These are phyloP conservation scores for Cosmorhoe ocellata DNA, from an alignment of 2,888 invertebrate species.

Conservation along the genomic window DNA sequence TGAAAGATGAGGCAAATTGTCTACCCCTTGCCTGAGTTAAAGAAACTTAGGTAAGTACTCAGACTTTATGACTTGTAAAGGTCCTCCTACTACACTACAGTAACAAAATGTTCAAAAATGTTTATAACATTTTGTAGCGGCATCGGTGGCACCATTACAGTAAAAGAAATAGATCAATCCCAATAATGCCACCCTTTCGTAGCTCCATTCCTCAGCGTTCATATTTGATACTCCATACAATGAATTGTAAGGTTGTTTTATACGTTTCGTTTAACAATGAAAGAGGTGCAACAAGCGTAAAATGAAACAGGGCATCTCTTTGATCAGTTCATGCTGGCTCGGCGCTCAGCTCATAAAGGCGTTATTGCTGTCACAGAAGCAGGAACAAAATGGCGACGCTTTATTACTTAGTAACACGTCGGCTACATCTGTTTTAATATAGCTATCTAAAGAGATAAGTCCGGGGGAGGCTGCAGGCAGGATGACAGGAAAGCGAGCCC, in stretches of 20 bases:
- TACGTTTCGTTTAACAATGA: slow-evolving; percentile 69
- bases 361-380: slow-evolving; percentile 74
- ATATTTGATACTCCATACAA: slow-evolving; percentile 23
- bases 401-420: slow-evolving; percentile 81
- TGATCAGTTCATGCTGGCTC: slow-evolving; percentile 72
- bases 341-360: slow-evolving; percentile 71
- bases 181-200: slow-evolving; percentile 8
- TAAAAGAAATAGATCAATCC: neutral
- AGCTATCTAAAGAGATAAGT: slow-evolving; percentile 76
- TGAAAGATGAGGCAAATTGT: too few relatives aligned
- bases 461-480: slow-evolving; percentile 60
- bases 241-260: slow-evolving; percentile 63
- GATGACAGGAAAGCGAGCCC: slow-evolving; percentile 62
- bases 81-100: too few relatives aligned
- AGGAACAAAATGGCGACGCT: slow-evolving; percentile 79
- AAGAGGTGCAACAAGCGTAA: slow-evolving; percentile 70
- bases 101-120: too few relatives aligned
- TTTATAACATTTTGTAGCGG: too few relatives aligned
- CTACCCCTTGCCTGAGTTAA: too few relatives aligned
- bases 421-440: slow-evolving; percentile 77
- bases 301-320: slow-evolving; percentile 71
- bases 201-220: slow-evolving; percentile 15
- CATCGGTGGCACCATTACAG: too few relatives aligned
- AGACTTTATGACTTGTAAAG: too few relatives aligned
- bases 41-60: too few relatives aligned